phyloP scores from a whole-genome alignment of 1,140 invertebrate species.

The Trichonephila clavata region DNA sequence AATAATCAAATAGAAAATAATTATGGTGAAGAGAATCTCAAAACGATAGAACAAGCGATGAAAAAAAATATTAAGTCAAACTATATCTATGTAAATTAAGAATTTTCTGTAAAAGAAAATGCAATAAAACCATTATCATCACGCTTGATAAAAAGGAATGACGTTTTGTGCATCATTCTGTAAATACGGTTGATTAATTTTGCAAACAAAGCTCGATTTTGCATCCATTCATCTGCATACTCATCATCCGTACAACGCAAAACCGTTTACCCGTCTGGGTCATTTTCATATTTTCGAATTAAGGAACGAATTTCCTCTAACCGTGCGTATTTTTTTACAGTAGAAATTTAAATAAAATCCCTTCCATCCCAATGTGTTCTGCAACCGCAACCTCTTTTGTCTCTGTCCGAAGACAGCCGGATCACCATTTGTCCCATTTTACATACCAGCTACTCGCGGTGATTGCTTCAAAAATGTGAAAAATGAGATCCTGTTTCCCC shows the following conservation, averaged over 20 bases:
- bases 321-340: neutral
- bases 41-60: too few species aligned
- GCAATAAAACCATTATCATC: too few species aligned
- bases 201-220: neutral
- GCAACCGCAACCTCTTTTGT: constrained; percentile 1
- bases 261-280: neutral
- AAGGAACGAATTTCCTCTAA: neutral
- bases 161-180: neutral
- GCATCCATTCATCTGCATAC: neutral
- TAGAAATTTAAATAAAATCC: constrained; percentile 6
- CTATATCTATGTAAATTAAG: too few species aligned
- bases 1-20: too few species aligned
- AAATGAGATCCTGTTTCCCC: constrained; percentile 8
- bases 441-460: constrained; percentile 5
- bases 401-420: constrained; percentile 3
- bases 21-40: too few species aligned
- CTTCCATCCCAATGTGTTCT: neutral
- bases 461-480: constrained; percentile 38
- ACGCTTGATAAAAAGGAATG: too few species aligned
- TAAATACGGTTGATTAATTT: neutral
- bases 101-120: too few species aligned
- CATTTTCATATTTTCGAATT: constrained; percentile 34
- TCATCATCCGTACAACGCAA: neutral
- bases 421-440: neutral
- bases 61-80: too few species aligned